Evolutionary conservation across 2,888 invertebrate genomes (phyloP), one percentile per base, ranked within the genome.

Genomic region (Lepidochrysops patricia): DNA sequence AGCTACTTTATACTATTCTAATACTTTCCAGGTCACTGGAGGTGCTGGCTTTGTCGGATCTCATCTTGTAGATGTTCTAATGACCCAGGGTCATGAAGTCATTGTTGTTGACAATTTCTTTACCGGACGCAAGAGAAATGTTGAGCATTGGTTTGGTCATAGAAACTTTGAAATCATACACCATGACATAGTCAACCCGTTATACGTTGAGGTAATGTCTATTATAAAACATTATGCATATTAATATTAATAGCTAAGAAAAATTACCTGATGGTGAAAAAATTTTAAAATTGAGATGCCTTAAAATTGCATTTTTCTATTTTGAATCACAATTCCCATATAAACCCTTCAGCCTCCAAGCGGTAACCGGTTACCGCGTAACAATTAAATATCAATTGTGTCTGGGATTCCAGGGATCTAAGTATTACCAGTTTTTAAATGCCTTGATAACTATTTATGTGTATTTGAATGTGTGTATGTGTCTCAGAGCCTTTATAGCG

Each of bases 31-130:
- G 93, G 93, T 97, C 58, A 98, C 98, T 5, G 98, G 98, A 52
- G 98, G 98, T 9, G 98, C 98, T 4, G 99, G 98, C 2, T 99
- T 99, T 89, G 98, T 99, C n/a, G 99, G 99, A 0, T 99, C 98
- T 0, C 99, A 99, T 84, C 90, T 99, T 26, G 98, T 98, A 0
- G 99, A 99, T 80, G 91, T 94, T 67, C 90, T 99, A 58, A 98
- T 99, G 98, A 91, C 95, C 67, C 95, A 95, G 72, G 98, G 98
- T 0, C 98, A 99, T 82, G 98, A 98, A 87, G 93, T 99, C 0
- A 98, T 97, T 70, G 98, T 98, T 0, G 97, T 95, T 1, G 99
- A 99, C 82, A 99, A 99, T 81, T 98, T 99, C 84, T 99, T 98
- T 83, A 99, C 99, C 0, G 99, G 99, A 0, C 92, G 98, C 13